Evolutionary conservation across 2,888 invertebrate species (phyloP).

Genomic region (Nineta flava): DNA sequence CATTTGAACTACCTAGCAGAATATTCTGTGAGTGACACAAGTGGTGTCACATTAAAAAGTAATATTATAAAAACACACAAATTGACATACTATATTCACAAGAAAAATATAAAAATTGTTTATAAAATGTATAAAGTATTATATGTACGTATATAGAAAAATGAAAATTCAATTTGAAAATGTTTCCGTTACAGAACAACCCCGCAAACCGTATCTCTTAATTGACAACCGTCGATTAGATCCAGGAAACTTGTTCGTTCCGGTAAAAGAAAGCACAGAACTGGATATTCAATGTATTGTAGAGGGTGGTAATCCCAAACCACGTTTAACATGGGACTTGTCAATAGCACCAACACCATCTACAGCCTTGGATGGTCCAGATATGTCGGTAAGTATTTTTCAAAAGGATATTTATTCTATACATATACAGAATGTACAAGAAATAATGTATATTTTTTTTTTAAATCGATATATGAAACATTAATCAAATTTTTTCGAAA

Average conservation of each 20-base stretch:
- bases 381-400: conserved; percentile 24
- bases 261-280: conserved; percentile 71
- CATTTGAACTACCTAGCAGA: no score
- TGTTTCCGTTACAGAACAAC: conserved; percentile 47
- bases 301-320: conserved; percentile 62
- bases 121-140: background rate
- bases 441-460: background rate
- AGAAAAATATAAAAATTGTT: background rate
- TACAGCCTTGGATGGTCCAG: conserved; percentile 34
- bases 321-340: conserved; percentile 47
- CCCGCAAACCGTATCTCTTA: conserved; percentile 68
- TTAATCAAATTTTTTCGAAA: no score
- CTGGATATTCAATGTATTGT: conserved; percentile 72
- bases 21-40: no score
- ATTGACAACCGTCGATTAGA: conserved; percentile 74
- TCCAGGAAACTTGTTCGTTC: conserved; percentile 75
- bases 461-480: background rate
- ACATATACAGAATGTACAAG: background rate
- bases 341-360: conserved; percentile 38
- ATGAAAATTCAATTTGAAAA: background rate
- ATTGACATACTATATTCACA: background rate
- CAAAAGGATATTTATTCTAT: background rate
- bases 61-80: background rate
- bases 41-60: no score
- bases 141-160: background rate